These are phyloP conservation scores for Itoplectis maculator DNA, from an alignment of 2,888 invertebrate genomes.

Conservation along the genomic window DNA sequence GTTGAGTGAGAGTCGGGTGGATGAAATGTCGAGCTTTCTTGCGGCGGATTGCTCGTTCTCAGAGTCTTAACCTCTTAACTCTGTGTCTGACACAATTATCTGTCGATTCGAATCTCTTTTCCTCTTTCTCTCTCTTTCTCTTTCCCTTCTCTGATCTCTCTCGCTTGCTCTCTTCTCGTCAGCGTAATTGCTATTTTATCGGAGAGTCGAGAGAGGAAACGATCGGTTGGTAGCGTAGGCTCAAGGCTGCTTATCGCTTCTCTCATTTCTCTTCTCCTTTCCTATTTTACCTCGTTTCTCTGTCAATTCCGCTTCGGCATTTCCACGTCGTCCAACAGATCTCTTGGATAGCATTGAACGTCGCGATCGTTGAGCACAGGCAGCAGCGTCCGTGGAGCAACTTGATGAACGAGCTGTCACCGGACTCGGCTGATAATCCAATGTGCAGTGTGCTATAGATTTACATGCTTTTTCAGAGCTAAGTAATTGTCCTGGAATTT, in stretches of 20 bases:
- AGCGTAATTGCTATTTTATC: constrained; percentile 47
- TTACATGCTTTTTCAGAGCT: neutral
- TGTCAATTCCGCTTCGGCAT: constrained; percentile 28
- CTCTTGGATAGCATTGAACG: constrained; percentile 13
- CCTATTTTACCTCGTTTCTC: constrained; percentile 15
- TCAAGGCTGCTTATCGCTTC: constrained; percentile 41
- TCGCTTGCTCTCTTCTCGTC: constrained; percentile 22
- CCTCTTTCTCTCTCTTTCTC: neutral
- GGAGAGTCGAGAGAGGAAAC: constrained; percentile 38
- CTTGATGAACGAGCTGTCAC: constrained; percentile 18
- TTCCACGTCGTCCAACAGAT: constrained; percentile 28
- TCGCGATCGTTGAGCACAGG: constrained; percentile 2
- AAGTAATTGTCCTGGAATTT: neutral
- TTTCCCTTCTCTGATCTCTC: neutral
- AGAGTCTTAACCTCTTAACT: constrained; percentile 29
- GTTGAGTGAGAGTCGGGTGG: constrained; percentile 10
- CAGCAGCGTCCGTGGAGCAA: neutral
- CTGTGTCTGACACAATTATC: constrained; percentile 47
- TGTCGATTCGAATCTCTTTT: constrained; percentile 18
- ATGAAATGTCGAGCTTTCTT: constrained; percentile 40
- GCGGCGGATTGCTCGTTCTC: constrained; percentile 38
- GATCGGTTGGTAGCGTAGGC: constrained; percentile 32
- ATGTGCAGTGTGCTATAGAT: neutral
- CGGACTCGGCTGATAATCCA: constrained; percentile 10
- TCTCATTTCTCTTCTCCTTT: constrained; percentile 20